phyloP scores from a whole-genome alignment of 2,113 vertebrate genomes.

The Ploceus nigricollis region DNA sequence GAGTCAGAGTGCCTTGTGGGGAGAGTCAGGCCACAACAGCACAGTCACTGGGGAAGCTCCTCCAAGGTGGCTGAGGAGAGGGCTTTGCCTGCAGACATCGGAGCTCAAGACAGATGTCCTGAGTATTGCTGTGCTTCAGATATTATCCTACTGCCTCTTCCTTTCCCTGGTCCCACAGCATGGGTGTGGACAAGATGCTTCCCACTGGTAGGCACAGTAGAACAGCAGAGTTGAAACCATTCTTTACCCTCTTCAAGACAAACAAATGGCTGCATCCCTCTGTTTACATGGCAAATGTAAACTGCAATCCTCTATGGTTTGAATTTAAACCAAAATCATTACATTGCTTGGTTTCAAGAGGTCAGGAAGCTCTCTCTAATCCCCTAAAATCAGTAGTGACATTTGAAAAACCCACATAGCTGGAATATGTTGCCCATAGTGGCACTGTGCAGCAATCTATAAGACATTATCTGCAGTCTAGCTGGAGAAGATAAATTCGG shows the following conservation, averaged over 20 bases:
- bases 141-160: neutral
- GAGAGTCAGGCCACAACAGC: neutral
- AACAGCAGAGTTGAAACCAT: neutral
- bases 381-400: neutral
- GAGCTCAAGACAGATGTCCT: neutral
- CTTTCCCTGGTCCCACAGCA: neutral
- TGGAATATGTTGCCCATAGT: neutral
- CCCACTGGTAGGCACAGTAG: neutral
- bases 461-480: neutral
- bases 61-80: neutral
- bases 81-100: rapidly evolving
- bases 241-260: neutral
- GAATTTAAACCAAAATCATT: neutral
- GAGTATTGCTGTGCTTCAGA: neutral
- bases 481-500: neutral
- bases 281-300: neutral
- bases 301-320: neutral
- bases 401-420: neutral
- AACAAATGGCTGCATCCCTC: neutral
- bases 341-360: neutral
- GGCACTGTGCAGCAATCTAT: neutral
- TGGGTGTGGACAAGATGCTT: neutral
- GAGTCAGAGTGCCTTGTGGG: neutral
- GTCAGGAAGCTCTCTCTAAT: neutral
- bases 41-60: neutral